A percentile compares a stretch with the other conserved stretches of the same genome.
phyloP scores from a whole-genome alignment of 2,113 vertebrate species.

The Cryptotis parvus region DNA sequence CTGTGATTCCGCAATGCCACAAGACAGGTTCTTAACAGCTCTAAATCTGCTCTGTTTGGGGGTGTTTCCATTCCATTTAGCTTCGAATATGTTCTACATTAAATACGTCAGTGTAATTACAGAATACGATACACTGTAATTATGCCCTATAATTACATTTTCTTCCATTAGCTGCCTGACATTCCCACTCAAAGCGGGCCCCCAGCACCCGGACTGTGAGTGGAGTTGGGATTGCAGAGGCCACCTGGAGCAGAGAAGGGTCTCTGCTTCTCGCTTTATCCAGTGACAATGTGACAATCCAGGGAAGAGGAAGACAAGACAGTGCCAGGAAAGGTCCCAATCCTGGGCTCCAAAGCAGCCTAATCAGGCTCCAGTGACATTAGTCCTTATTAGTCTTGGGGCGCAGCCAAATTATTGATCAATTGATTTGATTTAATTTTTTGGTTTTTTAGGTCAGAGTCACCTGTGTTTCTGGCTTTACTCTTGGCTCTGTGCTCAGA shows the following conservation, averaged over 20 bases:
- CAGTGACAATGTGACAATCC: background rate
- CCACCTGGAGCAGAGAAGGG: background rate
- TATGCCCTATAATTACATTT: slow-evolving; percentile 81
- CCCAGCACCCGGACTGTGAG: slow-evolving; percentile 33
- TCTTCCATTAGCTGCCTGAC: slow-evolving; percentile 76
- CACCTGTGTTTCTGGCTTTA: too few species aligned
- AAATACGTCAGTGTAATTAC: slow-evolving; percentile 80
- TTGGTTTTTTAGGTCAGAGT: too few species aligned
- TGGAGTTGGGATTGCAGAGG: background rate
- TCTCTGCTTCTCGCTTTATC: background rate
- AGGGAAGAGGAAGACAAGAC: background rate
- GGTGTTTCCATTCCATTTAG: slow-evolving; percentile 79
- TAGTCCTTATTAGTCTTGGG: background rate
- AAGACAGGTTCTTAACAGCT: slow-evolving; percentile 58
- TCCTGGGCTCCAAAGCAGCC: background rate
- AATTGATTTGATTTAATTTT: too few species aligned
- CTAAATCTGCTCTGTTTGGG: slow-evolving; percentile 37
- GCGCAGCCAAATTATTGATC: background rate
- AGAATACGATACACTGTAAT: slow-evolving; percentile 76
- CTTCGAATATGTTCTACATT: slow-evolving; percentile 69
- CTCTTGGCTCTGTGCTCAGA: too few species aligned
- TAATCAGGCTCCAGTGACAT: background rate
- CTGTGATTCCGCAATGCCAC: background rate
- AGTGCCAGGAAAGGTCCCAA: background rate
- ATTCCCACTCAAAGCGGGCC: slow-evolving; percentile 38